Evolutionary conservation across 2,888 invertebrate genomes (phyloP), one percentile per base, ranked within the genome.

Genomic region (Oligia fasciuncula): DNA sequence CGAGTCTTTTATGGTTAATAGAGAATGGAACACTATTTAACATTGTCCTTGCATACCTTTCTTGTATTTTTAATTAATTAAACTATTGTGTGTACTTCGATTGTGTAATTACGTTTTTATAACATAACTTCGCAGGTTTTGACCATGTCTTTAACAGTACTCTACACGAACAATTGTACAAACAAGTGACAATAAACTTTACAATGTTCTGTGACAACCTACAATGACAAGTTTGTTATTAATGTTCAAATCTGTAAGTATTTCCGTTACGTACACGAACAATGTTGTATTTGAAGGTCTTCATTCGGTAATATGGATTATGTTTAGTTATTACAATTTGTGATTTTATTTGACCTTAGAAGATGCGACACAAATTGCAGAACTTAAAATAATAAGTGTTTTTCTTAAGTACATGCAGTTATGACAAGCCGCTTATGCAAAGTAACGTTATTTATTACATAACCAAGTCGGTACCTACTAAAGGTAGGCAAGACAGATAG

Each of bases 161-260:
- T 54, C 13, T 63, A 29, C 62, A 54, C 29, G 67, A 76, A 74
- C 81, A 80, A 60, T 85, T 84, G 76, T 77, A 65, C 35, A 75
- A 84, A 84, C 81, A 86, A 69, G 35, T 76, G 70, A 80, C 54
- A 82, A 74, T 79, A 54, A 76, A 75, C n/a, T 71, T 77, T 29
- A 86, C 63, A 80, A 74, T 72, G 70, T 70, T 74, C 43, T 70
- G 60, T 73, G 75, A 57, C 68, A 43, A 40, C 46, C 63, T 70
- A 86, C 72, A 78, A 75, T 75, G 78, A 65, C 57, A 72, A 63
- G 29, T 77, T 83, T 73, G 57, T 71, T 71, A 62, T 75, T 73
- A 77, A 68, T 76, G 73, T 73, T 66, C 62, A 57, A 83, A 82
- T 82, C 60, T 65, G 70, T 43, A 65, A 57, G 29, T 82, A 67